These are phyloP conservation scores for Lepidochitona cinerea DNA, from an alignment of 2,888 invertebrate genomes.

Conservation along the genomic window DNA sequence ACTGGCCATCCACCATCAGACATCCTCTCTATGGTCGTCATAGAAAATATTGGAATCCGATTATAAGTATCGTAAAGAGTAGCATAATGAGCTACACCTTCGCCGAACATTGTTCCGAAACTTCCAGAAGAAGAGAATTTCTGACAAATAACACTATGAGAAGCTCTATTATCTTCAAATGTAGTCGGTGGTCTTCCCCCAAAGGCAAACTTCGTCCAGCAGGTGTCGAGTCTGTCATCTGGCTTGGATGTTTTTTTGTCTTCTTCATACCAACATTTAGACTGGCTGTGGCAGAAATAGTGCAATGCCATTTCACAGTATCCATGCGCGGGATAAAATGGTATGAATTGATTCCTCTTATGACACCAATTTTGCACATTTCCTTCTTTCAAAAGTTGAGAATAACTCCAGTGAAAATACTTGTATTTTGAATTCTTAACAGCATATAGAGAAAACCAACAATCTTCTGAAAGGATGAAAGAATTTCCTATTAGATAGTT, in stretches of 20 bases:
- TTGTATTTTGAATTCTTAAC: constrained; percentile 41
- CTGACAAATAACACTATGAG: constrained; percentile 56
- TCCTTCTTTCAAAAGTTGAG: constrained; percentile 34
- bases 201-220: constrained; percentile 53
- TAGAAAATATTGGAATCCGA: constrained; percentile 47
- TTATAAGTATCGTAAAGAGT: constrained; percentile 49
- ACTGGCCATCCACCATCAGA: constrained; percentile 52
- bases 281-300: constrained; percentile 39
- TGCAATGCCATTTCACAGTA: constrained; percentile 36
- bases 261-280: constrained; percentile 38
- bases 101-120: constrained; percentile 41
- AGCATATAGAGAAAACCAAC: constrained; percentile 52
- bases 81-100: constrained; percentile 42
- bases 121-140: constrained; percentile 43
- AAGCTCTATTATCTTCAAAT: constrained; percentile 39
- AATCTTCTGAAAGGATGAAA: constrained; percentile 33
- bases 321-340: constrained; percentile 36
- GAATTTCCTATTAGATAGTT: too few relatives aligned
- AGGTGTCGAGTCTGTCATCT: constrained; percentile 48
- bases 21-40: constrained; percentile 42
- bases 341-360: constrained; percentile 35
- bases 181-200: constrained; percentile 48
- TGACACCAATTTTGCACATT: constrained; percentile 42
- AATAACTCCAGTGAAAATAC: constrained; percentile 38
- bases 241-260: constrained; percentile 23